These are phyloP conservation scores for Emydoidea blandingii DNA, from an alignment of 2,797 vertebrate genomes.

Conservation along the genomic window DNA sequence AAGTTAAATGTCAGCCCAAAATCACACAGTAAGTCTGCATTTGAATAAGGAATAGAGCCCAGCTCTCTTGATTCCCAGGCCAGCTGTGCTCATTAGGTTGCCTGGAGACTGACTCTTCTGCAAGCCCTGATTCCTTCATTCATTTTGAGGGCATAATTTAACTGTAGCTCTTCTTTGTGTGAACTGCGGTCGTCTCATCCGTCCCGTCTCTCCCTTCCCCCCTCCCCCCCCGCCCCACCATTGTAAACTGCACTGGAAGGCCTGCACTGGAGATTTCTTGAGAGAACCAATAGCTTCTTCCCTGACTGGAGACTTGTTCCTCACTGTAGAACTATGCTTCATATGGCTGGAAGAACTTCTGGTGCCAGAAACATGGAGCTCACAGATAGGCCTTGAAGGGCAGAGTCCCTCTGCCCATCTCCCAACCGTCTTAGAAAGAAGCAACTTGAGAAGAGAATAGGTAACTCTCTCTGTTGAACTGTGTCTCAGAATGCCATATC, in stretches of 20 bases:
- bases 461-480: too few relatives aligned
- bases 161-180: not conserved
- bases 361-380: too few relatives aligned
- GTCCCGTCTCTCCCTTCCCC: not conserved
- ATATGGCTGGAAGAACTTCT: too few relatives aligned
- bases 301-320: too few relatives aligned
- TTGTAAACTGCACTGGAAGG: not conserved
- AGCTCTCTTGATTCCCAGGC: not conserved
- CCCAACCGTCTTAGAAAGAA: too few relatives aligned
- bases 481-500: too few relatives aligned
- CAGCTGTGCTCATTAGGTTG: not conserved
- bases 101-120: not conserved
- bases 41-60: not conserved
- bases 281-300: not conserved
- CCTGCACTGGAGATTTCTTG: not conserved
- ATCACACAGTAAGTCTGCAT: not conserved
- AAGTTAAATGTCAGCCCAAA: not conserved
- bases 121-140: not conserved
- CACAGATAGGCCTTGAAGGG: too few relatives aligned
- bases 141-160: not conserved
- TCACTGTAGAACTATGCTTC: too few relatives aligned
- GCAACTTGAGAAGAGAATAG: too few relatives aligned
- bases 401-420: too few relatives aligned
- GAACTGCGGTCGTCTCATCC: too few relatives aligned
- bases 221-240: too few relatives aligned